Evolutionary conservation across 1,140 invertebrate species (phyloP).

Genomic region (Bombus waltoni): DNA sequence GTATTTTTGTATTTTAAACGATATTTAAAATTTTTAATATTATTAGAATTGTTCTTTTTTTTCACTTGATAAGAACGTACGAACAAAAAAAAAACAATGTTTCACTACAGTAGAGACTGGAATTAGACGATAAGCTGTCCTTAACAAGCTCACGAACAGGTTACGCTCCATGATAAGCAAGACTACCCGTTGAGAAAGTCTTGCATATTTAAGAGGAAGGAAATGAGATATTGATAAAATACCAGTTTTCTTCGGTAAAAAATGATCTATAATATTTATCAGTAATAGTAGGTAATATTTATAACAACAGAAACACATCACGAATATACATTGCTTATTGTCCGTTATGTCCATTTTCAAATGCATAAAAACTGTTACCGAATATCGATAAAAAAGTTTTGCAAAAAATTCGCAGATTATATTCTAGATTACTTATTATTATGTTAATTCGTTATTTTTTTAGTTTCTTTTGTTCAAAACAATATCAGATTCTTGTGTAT

Average conservation of each 20-base stretch:
- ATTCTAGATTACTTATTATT: neutral
- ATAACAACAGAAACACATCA: neutral
- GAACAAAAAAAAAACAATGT: neutral
- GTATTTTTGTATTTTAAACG: neutral
- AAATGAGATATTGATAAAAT: neutral
- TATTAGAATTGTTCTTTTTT: neutral
- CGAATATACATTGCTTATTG: no score
- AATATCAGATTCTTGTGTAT: neutral
- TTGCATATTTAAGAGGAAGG: slow-evolving; percentile 22
- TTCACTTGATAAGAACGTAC: neutral
- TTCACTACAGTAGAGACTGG: neutral
- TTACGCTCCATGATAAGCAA: slow-evolving; percentile 12
- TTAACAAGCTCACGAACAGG: slow-evolving; percentile 24
- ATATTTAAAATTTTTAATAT: neutral
- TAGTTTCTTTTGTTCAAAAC: neutral
- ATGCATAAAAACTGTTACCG: neutral
- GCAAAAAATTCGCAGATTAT: neutral
- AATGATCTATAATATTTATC: neutral
- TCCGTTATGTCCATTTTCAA: neutral
- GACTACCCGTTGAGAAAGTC: neutral
- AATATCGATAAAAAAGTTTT: neutral
- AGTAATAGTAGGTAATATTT: no score
- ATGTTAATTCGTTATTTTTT: neutral
- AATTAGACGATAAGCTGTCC: slow-evolving; percentile 8
- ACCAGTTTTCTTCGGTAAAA: slow-evolving; percentile 1